Base-by-base conservation (phyloP, 2,888 invertebrate genomes). In the Acanthosepion esculentum region DNA sequence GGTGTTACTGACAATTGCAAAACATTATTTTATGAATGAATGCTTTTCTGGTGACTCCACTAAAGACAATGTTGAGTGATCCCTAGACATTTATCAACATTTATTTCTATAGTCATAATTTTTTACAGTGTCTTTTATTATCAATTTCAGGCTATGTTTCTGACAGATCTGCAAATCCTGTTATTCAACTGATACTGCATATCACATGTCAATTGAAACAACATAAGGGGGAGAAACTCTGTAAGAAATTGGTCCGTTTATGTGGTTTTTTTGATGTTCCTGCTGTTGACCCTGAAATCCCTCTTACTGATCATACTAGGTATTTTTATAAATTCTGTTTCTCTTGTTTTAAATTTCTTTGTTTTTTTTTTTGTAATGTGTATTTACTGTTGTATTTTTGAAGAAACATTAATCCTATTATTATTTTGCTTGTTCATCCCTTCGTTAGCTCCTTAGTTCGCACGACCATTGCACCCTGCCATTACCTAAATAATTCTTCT, bases 201-300 rank as follows among this genome's bases (percentile, higher is more conserved):
- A 18, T 92, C 12, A 92, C 92, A 23, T 48, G 29, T 26, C 48
- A 92, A 10, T 20, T 92, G 29, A 50, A 48, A 29, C 26, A 48
- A 15, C n/a, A 92, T 2, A 50, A 48, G 29, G 92, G 92, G 48
- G 50, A 92, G 92, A 92, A 92, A 92, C 50, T 92, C 29, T 92
- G 92, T 92, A 48, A 50, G 26, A 92, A 50, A 29, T 15, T 92
- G 48, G 48, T 92, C 10, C 8, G 29, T 48, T 50, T 23, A 50
- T 92, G 92, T 92, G 92, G 92, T 10, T 92, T 92, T 33, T 50
- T 48, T 50, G 92, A 92, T 92, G 50, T 92, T 48, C 92, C 92
- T 48, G 18, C 48, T 3, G 48, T 92, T 50, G 92, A 92, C 48
- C 26, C 23, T 10, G 20, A 92, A 10, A 92, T 29, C 29, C 8